Percentiles rank a stretch among this genome's conserved stretches.
phyloP scores from a whole-genome alignment of 2,113 vertebrate genomes.

The Gobius niger region DNA sequence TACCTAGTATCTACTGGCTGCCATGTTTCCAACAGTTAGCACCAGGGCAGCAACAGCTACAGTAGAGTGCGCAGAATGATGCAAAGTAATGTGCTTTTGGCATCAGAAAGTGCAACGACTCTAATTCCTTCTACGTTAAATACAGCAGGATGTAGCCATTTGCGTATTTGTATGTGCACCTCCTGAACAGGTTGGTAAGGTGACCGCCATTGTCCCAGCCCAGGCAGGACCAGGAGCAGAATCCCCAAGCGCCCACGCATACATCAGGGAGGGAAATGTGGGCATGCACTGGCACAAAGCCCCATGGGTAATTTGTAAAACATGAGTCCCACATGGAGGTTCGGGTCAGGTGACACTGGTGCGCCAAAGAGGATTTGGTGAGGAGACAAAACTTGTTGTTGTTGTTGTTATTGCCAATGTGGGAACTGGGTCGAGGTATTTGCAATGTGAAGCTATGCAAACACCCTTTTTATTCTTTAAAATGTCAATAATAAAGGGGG shows the following conservation, averaged over 20 bases:
- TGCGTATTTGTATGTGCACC: constrained; percentile 56
- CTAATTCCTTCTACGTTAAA: constrained; percentile 8
- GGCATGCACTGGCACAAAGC: constrained; percentile 73
- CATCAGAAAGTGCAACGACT: no score
- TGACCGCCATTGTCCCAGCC: constrained; percentile 53
- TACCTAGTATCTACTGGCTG: constrained; percentile 6
- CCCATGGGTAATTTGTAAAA: constrained; percentile 80
- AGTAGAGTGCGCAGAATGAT: no score
- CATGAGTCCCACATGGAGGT: constrained; percentile 75
- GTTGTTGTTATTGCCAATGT: neutral
- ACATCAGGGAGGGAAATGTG: constrained; percentile 65
- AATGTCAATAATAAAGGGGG: no score
- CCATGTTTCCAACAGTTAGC: no score
- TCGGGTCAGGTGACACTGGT: constrained; percentile 81
- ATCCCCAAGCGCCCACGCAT: constrained; percentile 79
- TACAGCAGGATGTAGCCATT: constrained; percentile 29
- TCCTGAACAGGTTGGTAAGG: constrained; percentile 45
- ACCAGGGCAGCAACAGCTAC: no score
- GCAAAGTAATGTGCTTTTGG: no score
- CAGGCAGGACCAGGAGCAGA: constrained; percentile 44
- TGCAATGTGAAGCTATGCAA: constrained; percentile 28
- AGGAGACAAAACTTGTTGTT: constrained; percentile 20
- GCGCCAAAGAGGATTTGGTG: constrained; percentile 75
- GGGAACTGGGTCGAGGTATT: constrained; percentile 18
- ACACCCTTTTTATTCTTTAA: no score